Conservation (phyloP, 2,888 invertebrate species). For the Cynaeus angustus region DNA sequence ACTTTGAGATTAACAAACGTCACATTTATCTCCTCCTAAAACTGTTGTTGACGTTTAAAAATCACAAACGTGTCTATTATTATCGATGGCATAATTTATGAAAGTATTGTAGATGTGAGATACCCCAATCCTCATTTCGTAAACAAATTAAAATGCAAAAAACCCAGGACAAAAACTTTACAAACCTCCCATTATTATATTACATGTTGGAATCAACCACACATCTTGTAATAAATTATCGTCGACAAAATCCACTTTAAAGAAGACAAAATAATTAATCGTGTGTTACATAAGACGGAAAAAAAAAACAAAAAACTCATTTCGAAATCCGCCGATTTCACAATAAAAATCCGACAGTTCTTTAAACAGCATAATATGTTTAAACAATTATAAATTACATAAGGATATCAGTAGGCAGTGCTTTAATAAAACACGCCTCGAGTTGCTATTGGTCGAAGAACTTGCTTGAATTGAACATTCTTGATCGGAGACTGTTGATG, state of each 20-base stretch:
- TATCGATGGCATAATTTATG: too few species aligned
- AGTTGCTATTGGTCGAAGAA: slow-evolving; percentile 53
- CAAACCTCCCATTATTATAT: slow-evolving; percentile 16
- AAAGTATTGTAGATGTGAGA: too few species aligned
- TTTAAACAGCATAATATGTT: slow-evolving; percentile 33
- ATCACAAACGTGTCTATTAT: too few species aligned
- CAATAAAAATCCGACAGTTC: slow-evolving; percentile 30
- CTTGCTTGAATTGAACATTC: slow-evolving; percentile 53
- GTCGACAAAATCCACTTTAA: slow-evolving; percentile 15
- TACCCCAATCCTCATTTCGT: background rate
- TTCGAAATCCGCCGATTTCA: slow-evolving; percentile 27
- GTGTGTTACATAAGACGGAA: slow-evolving; percentile 26
- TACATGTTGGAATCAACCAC: slow-evolving; percentile 8
- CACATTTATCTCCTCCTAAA: too few species aligned
- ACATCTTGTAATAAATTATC: slow-evolving; percentile 17
- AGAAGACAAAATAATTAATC: slow-evolving; percentile 19
- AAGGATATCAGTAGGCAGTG: slow-evolving; percentile 54
- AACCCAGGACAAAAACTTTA: slow-evolving; percentile 3
- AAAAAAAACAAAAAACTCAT: slow-evolving; percentile 32
- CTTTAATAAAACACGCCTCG: slow-evolving; percentile 57
- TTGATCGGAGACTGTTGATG: slow-evolving; percentile 55
- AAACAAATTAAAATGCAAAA: slow-evolving; percentile 18
- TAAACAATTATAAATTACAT: slow-evolving; percentile 51
- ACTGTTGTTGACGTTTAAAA: too few species aligned
- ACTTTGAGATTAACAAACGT: too few species aligned